Evolutionary conservation across 2,888 invertebrate species (phyloP), one percentile per base, ranked within the genome.

Genomic region (Tanytarsus gracilentus): DNA sequence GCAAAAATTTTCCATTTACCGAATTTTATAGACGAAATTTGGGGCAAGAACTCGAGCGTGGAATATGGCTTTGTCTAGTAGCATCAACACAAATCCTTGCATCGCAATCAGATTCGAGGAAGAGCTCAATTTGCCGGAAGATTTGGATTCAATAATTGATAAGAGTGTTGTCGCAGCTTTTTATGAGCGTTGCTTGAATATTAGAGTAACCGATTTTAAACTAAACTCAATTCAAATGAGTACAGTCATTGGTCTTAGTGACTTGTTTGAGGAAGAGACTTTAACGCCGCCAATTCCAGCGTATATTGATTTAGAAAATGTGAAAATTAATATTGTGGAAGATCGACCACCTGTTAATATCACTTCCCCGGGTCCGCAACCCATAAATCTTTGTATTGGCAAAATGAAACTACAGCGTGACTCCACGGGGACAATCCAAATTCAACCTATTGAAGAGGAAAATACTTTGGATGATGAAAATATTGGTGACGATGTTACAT

Each of bases 181-280:
- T 73, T 69, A 74, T 40, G 66, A 67, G 1, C 70, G 73, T 64
- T 74, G 82, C 36, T 70, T 88, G 5, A 82, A 83, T 50, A 79
- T 86, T 8, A 78, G 79, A 23, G 78, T 86, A 0, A 76, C 77
- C 9, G 85, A 88, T 66, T 74, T 89, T 55, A 77, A 75, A 61
- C 71, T 90, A 65, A 78, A 81, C 11, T 58, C 48, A 9, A 76
- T 92, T 58, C 84, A 85, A 53, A 87, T 88, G 85, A 89, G 88
- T 69, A 88, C 89, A 0, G 79, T 91, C 0, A 80, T 85, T 30
- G 90, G 88, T 9, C 74, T 95, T 11, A 80, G 85, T 0, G 93
- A 92, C 72, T 80, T 95, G 64, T 77, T 87, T 1, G 94, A 94
- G 70, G 94, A 95, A 72, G 94, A 95, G 75, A 80, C 89, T 33